Base-by-base conservation (phyloP, 2,113 vertebrate species). In the Trematocara stigmaticum region DNA sequence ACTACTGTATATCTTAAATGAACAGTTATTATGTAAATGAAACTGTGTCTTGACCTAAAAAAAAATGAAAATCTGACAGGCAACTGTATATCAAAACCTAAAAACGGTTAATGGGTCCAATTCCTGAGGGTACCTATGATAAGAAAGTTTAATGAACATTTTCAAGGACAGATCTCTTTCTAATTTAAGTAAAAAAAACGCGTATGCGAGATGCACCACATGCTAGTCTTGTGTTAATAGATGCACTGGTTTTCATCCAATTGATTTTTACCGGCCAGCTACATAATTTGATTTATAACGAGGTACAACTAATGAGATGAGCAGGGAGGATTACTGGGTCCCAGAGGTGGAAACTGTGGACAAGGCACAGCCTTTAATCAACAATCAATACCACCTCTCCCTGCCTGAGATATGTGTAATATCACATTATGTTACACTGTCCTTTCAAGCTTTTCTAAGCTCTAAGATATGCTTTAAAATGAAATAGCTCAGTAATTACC, bases 341-440 rank as follows among this genome's bases (percentile, higher is more conserved):
- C 83, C 90, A 74, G 45, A 15, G 82, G 85, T 82, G 74, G 71
- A 90, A 79, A 86, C 12, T 29, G 34, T 55, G 86, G 82, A 91
- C 82, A 26, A 59, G 79, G 49, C 81, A 11, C 81, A 83, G 80
- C 38, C 86, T 69, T 79, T 91, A 83, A 92, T 91, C 85, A 84
- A 81, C 87, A 59, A 94, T 95, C 94, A 61, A 94, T 93, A 84
- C 31, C 49, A 15, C 16, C 80, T 79, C 52, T 5, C 49, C 20
- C 61, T 59, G 84, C 57, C 59, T 23, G 40, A 66, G 71, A 79
- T 82, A 82, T 87, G 29, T 84, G 57, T 79, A 20, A 78, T 13
- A 84, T 90, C 80, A 47, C 56, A 51, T 84, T 88, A 64, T 87
- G 71, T 40, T 31, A n/a, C 49, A 18, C 79, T 7, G 42, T 35